Evolutionary conservation across 2,888 invertebrate genomes (phyloP), one percentile per base, ranked within the genome.

Genomic region (Lingula anatina): DNA sequence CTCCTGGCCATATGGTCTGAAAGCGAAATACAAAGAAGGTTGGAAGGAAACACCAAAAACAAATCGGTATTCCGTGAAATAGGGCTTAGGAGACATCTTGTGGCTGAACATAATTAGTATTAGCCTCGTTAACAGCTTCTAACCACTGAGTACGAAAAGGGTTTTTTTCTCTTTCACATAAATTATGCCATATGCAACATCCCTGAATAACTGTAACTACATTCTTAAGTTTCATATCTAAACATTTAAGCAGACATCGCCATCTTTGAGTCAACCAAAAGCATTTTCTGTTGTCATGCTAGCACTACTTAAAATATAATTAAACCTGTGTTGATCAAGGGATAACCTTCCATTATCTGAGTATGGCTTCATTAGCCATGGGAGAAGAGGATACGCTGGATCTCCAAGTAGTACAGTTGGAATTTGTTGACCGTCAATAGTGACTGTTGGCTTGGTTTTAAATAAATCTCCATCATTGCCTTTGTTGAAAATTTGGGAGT

Each of bases 101-200:
- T n/a, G n/a, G n/a, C n/a, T n/a, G n/a, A n/a, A n/a, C n/a, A n/a
- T n/a, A n/a, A n/a, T n/a, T n/a, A n/a, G n/a, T n/a, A n/a, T n/a
- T n/a, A n/a, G n/a, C n/a, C n/a, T n/a, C n/a, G n/a, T n/a, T n/a
- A n/a, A n/a, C 23, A n/a, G 43, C 24, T n/a, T 20, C 15, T 26
- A 47, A 24, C 42, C 41, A 49, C 12, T 39, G 18, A 28, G 23
- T 26, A 12, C 37, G 31, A 35, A 52, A 52, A 23, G 25, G 31
- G 20, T 48, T 45, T 20, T 35, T 31, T 20, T 38, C n/a, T 23
- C 21, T 37, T 44, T 52, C 52, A 20, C 43, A 49, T 12, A 52
- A 42, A 44, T 52, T 52, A 37, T 52, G 42, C 20, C 45, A 39
- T 7, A 43, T 50, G 21, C 5, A 24, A 49, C 51, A 49, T 42